Evolutionary conservation across 1,140 invertebrate species (phyloP).

Genomic region (Caerostris darwini): DNA sequence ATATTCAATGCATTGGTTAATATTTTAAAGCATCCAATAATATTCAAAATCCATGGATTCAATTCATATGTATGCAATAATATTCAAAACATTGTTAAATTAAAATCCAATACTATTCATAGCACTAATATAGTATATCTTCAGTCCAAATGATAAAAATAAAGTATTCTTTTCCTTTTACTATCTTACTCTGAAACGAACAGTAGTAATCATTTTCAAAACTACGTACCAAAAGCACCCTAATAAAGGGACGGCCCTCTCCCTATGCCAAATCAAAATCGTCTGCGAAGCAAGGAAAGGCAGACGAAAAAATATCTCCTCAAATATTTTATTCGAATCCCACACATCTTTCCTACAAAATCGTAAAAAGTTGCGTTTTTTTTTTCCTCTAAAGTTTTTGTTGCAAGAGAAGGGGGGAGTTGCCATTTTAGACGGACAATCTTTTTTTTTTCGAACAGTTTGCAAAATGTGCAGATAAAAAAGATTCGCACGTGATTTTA

Average conservation of each 20-base stretch:
- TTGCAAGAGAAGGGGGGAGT: neutral
- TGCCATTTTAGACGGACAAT: neutral
- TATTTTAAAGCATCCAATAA: too few species aligned
- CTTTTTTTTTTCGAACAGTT: neutral
- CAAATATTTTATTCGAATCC: slow-evolving; percentile 12
- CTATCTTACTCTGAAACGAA: too few species aligned
- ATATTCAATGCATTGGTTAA: too few species aligned
- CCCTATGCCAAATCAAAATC: neutral
- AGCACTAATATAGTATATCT: too few species aligned
- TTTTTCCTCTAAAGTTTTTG: neutral
- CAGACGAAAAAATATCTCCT: neutral
- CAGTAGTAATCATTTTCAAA: neutral
- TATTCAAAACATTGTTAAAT: too few species aligned
- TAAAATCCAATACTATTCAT: too few species aligned
- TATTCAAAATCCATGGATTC: too few species aligned
- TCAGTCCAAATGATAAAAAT: too few species aligned
- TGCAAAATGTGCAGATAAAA: too few species aligned
- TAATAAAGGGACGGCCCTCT: neutral
- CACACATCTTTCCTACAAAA: neutral
- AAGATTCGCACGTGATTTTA: neutral
- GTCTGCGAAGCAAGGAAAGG: neutral
- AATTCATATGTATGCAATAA: too few species aligned
- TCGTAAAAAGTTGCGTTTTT: neutral
- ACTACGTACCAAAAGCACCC: neutral
- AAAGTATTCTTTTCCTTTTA: too few species aligned